Base-by-base conservation (phyloP, 1,140 invertebrate species). In the Melipona quadrifasciata region DNA sequence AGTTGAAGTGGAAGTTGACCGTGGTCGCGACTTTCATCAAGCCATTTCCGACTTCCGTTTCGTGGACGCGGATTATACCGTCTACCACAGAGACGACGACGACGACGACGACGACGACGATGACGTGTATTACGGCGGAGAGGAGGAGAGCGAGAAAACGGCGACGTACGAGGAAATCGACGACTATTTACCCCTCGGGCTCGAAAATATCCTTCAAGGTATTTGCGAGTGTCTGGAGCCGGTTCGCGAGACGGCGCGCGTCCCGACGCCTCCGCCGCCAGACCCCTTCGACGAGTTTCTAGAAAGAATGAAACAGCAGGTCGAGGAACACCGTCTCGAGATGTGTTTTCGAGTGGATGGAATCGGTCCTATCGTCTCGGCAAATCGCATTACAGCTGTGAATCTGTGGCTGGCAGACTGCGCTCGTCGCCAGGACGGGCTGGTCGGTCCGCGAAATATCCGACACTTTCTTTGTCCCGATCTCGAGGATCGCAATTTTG, bases 401-500 rank as follows among this genome's bases (percentile, higher is more conserved):
- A 82, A 82, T 17, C 47, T 89, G 51, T 94, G 94, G 93, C 71
- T 94, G 82, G 84, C 86, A 19, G 93, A 94, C 12, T 93, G 93
- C 57, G 91, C 92, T 75, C 90, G 90, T 70, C 90, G 91, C 57
- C 93, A 94, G 73, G 80, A 91, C n/a, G 93, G 93, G 31, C 67
- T 91, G 58, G 91, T 95, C 75, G 92, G 93, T 1, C 93, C 94
- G 16, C 91, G 93, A 17, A 93, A 94, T 85, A 89, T 93, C 75
- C 88, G 89, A 57, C 93, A 94, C 82, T 93, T 93, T 71, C 89
- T 94, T 19, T 95, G 94, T 57, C 94, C 94, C 39, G 85, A 89
- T 57, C 89, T 93, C 58, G 83, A 93, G 21, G 88, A 85, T 34
- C 21, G 11, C 8, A 24, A 11, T 12, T 17, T 34, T 2, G n/a